Percentiles rank a stretch among this genome's conserved stretches.
Conservation (phyloP, 2,797 vertebrate species). For the Macrochelys suwanniensis region DNA sequence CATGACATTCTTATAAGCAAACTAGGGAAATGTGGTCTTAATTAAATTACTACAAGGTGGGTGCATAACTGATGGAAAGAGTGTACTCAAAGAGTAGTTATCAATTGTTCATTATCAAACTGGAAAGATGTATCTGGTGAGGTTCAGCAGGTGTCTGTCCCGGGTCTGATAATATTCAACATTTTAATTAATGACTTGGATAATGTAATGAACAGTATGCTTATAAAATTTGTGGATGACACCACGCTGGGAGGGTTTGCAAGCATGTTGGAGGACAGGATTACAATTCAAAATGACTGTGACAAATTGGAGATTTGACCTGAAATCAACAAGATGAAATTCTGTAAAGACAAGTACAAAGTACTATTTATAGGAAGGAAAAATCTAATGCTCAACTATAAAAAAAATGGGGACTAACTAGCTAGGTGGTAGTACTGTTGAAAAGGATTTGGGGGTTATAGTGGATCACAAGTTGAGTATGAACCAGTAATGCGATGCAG, state of each 20-base stretch:
- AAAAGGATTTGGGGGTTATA: not conserved
- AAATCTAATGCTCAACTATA: not conserved
- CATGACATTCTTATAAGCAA: not conserved
- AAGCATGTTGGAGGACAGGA: not conserved
- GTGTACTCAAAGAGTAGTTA: not conserved
- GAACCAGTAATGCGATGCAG: not conserved
- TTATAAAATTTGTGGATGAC: not conserved
- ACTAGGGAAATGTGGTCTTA: not conserved
- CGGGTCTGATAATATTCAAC: not conserved
- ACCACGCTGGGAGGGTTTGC: not conserved
- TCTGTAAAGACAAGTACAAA: not conserved
- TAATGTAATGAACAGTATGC: not conserved
- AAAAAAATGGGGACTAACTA: not conserved
- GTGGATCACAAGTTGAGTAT: not conserved
- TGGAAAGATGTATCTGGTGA: not conserved
- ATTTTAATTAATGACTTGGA: not conserved
- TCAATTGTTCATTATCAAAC: not conserved
- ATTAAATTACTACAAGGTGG: not conserved
- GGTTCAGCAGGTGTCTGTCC: not conserved
- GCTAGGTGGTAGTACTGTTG: not conserved
- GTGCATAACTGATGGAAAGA: not conserved
- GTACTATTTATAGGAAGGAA: not conserved
- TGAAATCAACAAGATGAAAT: not conserved
- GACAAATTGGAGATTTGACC: not conserved
- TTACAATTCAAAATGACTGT: not conserved